A percentile compares a stretch with the other conserved stretches of the same genome.
Evolutionary conservation across 2,888 invertebrate genomes (phyloP).

Genomic region (Agriotes lineatus): DNA sequence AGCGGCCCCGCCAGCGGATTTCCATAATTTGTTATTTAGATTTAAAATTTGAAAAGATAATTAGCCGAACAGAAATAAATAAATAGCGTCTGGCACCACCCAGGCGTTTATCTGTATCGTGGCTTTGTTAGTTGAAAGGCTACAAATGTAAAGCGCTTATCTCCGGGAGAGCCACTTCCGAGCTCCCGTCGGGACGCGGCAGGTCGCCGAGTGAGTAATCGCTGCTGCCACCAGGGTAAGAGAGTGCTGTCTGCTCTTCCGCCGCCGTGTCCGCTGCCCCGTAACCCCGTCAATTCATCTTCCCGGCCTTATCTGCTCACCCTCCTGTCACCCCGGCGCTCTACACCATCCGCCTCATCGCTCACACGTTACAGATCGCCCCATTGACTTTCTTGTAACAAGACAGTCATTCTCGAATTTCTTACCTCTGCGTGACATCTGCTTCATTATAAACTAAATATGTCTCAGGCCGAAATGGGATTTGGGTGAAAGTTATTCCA

Average conservation of each 20-base stretch:
- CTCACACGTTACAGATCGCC: slow-evolving; percentile 44
- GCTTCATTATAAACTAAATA: too few species aligned
- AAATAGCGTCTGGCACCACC: slow-evolving; percentile 47
- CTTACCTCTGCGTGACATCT: slow-evolving; percentile 13
- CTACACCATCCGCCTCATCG: slow-evolving; percentile 45
- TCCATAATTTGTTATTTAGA: slow-evolving; percentile 57
- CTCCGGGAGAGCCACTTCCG: slow-evolving; percentile 64
- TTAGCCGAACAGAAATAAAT: slow-evolving; percentile 42
- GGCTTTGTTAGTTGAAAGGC: slow-evolving; percentile 60
- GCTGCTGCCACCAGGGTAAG: slow-evolving; percentile 64
- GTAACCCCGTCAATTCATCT: slow-evolving; percentile 65
- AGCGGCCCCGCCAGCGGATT: slow-evolving; percentile 52
- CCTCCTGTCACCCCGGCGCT: slow-evolving; percentile 47
- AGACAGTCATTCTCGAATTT: slow-evolving; percentile 41
- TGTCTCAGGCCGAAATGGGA: too few species aligned
- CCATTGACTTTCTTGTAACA: slow-evolving; percentile 44
- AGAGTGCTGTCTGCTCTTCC: slow-evolving; percentile 65
- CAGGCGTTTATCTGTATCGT: slow-evolving; percentile 54
- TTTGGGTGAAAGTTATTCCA: too few species aligned
- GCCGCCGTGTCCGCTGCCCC: slow-evolving; percentile 64
- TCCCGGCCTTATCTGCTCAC: slow-evolving; percentile 58
- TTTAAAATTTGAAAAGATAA: slow-evolving; percentile 49
- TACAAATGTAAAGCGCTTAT: slow-evolving; percentile 66
- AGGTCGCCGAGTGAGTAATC: slow-evolving; percentile 63
- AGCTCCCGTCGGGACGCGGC: slow-evolving; percentile 58